Evolutionary conservation across 2,888 invertebrate genomes (phyloP).

Genomic region (Lepidonotus clava): DNA sequence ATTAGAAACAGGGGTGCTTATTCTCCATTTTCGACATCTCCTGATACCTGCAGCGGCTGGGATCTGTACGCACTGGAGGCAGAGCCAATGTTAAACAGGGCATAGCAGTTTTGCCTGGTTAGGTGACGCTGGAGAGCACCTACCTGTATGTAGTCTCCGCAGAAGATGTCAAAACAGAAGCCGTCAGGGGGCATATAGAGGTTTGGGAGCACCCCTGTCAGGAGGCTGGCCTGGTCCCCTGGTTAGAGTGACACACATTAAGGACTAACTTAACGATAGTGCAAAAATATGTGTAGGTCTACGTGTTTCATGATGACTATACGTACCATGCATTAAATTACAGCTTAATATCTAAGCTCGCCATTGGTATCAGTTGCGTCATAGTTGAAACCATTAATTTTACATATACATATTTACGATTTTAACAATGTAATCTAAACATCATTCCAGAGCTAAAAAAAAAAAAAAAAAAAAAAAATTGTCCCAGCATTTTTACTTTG

Average conservation of each 20-base stretch:
- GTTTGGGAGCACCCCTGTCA: conserved; percentile 57
- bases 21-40: no score
- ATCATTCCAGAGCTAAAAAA: no score
- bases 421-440: background rate
- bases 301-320: background rate
- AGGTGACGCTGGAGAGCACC: no score
- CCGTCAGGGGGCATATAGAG: conserved; percentile 9
- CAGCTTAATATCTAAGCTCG: no score
- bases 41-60: no score
- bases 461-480: no score
- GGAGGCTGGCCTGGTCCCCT: conserved; percentile 49
- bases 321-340: no score
- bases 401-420: background rate
- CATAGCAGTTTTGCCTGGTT: no score
- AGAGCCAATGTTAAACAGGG: no score
- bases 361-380: background rate
- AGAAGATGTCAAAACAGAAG: conserved; percentile 55
- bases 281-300: background rate
- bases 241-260: background rate
- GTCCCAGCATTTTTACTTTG: no score
- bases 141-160: conserved; percentile 49
- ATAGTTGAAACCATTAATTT: background rate
- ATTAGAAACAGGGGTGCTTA: background rate
- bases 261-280: no score
- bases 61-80: no score